phyloP scores from a whole-genome alignment of 2,797 vertebrate genomes.

The Falco columbarius region DNA sequence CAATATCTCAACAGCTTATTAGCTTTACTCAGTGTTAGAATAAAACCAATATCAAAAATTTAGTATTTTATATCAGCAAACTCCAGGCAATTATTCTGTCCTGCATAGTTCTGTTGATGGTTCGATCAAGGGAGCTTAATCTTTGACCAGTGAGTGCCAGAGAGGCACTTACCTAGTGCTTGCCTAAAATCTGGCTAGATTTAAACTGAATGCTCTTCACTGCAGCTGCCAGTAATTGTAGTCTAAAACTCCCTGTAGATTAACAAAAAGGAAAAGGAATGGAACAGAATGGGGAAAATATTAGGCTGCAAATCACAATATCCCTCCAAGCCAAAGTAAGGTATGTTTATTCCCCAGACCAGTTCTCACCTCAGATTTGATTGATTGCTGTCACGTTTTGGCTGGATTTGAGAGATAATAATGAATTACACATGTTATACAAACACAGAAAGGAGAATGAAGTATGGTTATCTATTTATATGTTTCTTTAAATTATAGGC shows the following conservation, averaged over 20 bases:
- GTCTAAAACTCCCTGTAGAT: background rate
- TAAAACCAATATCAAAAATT: background rate
- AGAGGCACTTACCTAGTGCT: background rate
- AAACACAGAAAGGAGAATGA: background rate
- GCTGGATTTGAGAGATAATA: background rate
- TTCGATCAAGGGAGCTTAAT: background rate
- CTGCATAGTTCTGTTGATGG: background rate
- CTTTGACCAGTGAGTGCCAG: background rate
- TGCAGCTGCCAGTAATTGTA: background rate
- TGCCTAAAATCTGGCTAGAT: background rate
- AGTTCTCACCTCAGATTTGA: background rate
- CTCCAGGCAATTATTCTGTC: background rate
- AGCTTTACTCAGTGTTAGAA: background rate
- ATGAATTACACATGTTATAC: background rate
- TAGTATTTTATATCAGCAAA: background rate
- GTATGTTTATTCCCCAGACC: background rate
- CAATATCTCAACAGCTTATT: background rate
- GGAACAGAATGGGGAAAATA: background rate
- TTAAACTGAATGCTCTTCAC: background rate
- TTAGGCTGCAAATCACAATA: conserved; percentile 2
- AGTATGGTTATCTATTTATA: background rate
- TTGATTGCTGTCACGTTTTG: background rate
- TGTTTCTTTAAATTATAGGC: background rate
- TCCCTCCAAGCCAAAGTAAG: background rate
- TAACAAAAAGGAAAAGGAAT: conserved; percentile 24